A percentile compares a stretch with the other conserved stretches of the same genome.
Evolutionary conservation across 2,797 vertebrate species (phyloP).

Genomic region (Ctenochaetus hawaiiensis): DNA sequence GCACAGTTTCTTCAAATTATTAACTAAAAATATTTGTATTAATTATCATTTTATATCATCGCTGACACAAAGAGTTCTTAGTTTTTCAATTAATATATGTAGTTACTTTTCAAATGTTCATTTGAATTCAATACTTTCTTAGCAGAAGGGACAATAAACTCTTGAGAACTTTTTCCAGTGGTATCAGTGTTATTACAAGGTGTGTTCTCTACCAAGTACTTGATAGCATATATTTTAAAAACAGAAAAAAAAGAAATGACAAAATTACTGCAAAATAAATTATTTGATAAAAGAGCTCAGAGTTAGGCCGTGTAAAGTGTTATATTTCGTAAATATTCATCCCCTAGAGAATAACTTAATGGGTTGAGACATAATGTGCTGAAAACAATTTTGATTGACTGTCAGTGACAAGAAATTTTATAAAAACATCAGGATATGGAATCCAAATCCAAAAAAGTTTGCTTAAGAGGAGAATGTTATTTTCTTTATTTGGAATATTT

Average conservation of each 20-base stretch:
- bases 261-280: constrained; percentile 39
- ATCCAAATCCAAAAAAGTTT: background rate
- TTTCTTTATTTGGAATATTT: background rate
- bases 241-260: constrained; percentile 39
- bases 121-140: background rate
- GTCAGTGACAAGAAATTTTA: background rate
- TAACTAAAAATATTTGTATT: background rate
- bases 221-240: constrained; percentile 26
- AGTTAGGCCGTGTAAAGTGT: constrained; percentile 63
- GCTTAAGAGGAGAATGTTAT: background rate
- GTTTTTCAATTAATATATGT: background rate
- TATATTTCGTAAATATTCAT: constrained; percentile 5
- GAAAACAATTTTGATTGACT: background rate
- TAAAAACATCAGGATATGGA: background rate
- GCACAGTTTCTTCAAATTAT: background rate
- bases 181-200: background rate
- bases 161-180: background rate
- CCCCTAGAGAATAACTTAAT: background rate
- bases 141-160: background rate
- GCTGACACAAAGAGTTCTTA: background rate
- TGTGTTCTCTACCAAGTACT: background rate
- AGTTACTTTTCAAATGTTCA: background rate
- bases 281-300: constrained; percentile 36
- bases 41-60: background rate
- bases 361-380: background rate